Conservation (phyloP, 2,888 invertebrate species). For the Teleiodes luculella region DNA sequence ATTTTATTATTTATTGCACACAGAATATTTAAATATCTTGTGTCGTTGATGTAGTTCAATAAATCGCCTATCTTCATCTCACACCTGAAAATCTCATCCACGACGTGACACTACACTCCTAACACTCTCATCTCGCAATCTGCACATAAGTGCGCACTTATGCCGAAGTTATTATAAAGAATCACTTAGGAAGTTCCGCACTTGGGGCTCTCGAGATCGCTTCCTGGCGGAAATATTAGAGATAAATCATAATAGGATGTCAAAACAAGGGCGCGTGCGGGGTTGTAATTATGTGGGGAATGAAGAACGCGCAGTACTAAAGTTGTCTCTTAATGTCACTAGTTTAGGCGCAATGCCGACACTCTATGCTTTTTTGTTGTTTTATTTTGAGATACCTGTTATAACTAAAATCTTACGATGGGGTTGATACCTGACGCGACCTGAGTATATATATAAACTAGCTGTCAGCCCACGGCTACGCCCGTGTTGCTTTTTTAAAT, state of each 20-base stretch:
- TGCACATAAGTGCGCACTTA: constrained; percentile 28
- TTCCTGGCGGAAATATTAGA: not conserved
- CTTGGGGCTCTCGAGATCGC: constrained; percentile 6
- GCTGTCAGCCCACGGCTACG: no score
- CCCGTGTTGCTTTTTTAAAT: no score
- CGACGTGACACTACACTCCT: not conserved
- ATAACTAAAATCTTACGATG: no score
- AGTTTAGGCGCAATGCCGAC: not conserved
- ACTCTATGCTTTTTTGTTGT: no score
- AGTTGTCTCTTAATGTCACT: not conserved
- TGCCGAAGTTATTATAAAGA: constrained; percentile 19
- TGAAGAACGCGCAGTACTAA: not conserved
- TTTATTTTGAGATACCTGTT: no score
- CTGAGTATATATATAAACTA: no score
- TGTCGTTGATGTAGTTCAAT: no score
- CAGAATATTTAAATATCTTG: no score
- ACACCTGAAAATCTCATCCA: no score
- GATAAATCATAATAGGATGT: constrained; percentile 6
- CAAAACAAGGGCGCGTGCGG: not conserved
- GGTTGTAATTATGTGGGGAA: not conserved
- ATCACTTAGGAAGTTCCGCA: constrained; percentile 16
- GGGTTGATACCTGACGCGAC: no score
- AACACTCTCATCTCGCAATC: not conserved
- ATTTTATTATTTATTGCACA: no score
- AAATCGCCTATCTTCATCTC: no score